Percentiles rank a stretch among this genome's conserved stretches.
These are phyloP conservation scores for Carlito syrichta DNA, from an alignment of 2,113 vertebrate genomes.

Conservation along the genomic window DNA sequence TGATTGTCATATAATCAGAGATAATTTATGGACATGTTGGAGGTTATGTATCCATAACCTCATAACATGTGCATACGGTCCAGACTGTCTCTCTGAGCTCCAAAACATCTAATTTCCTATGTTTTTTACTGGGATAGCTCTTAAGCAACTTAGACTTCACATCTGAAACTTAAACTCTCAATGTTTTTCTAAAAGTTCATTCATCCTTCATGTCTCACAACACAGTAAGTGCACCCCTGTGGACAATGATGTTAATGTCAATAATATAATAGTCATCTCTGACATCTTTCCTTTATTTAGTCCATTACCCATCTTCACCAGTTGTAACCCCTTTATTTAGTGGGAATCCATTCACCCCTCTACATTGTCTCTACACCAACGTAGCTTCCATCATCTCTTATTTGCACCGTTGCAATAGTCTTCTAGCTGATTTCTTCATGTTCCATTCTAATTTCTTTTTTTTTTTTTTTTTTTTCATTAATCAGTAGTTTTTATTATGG, in stretches of 20 bases:
- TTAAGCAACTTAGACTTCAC: not conserved
- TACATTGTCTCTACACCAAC: accelerated
- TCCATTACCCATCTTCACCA: not conserved
- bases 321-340: not conserved
- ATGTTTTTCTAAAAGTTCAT: not conserved
- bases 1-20: not conserved
- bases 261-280: not conserved
- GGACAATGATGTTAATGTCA: not conserved
- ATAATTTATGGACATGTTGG: not conserved
- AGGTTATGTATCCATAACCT: not conserved
- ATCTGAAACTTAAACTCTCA: not conserved
- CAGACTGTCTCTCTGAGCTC: too few relatives aligned
- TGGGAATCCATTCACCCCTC: accelerated
- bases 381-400: not conserved
- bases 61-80: too few relatives aligned
- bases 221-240: not conserved
- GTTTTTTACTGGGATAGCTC: not conserved
- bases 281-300: not conserved
- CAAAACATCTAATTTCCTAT: not conserved
- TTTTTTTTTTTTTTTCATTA: too few relatives aligned
- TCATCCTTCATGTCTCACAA: not conserved
- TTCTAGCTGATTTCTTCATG: not conserved
- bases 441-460: too few relatives aligned
- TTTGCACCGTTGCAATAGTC: not conserved
- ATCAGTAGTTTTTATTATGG: too few relatives aligned